Evolutionary conservation across 2,797 vertebrate species (phyloP).

Genomic region (Leptatherina wallacei): DNA sequence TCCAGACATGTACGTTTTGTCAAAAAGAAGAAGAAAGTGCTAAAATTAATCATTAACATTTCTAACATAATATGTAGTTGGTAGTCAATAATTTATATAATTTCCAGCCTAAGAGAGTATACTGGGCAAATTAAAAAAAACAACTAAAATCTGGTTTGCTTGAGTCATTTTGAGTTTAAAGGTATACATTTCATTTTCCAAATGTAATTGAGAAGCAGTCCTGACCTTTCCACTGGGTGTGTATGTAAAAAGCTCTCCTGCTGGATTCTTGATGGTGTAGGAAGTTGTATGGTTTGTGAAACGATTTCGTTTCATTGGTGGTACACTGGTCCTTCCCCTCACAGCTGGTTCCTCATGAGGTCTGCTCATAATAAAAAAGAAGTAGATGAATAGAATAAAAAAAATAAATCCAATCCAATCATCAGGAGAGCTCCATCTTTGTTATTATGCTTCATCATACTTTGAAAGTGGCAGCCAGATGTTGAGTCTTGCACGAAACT

Average conservation of each 20-base stretch:
- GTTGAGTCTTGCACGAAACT: slow-evolving; percentile 91
- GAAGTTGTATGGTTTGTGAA: slow-evolving; percentile 89
- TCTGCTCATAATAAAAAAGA: slow-evolving; percentile 69
- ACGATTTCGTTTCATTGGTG: slow-evolving; percentile 85
- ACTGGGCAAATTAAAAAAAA: neutral
- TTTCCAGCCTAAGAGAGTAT: neutral
- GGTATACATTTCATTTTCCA: neutral
- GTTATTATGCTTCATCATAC: slow-evolving; percentile 69
- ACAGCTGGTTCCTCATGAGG: slow-evolving; percentile 85
- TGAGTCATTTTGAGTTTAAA: neutral
- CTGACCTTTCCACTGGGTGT: slow-evolving; percentile 90
- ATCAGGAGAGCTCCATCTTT: neutral
- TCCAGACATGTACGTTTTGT: neutral
- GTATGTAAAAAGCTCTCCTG: slow-evolving; percentile 90
- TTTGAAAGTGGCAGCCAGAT: slow-evolving; percentile 93
- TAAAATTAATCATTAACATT: neutral
- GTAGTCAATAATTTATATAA: neutral
- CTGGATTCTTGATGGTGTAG: slow-evolving; percentile 90
- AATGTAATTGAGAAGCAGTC: neutral
- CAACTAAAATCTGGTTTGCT: neutral
- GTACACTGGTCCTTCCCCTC: slow-evolving; percentile 85
- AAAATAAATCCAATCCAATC: neutral
- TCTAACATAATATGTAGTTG: neutral
- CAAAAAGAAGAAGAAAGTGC: neutral
- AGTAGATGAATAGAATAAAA: neutral